These are phyloP conservation scores for Epirrita christyi DNA, from an alignment of 2,888 invertebrate genomes.

Conservation along the genomic window DNA sequence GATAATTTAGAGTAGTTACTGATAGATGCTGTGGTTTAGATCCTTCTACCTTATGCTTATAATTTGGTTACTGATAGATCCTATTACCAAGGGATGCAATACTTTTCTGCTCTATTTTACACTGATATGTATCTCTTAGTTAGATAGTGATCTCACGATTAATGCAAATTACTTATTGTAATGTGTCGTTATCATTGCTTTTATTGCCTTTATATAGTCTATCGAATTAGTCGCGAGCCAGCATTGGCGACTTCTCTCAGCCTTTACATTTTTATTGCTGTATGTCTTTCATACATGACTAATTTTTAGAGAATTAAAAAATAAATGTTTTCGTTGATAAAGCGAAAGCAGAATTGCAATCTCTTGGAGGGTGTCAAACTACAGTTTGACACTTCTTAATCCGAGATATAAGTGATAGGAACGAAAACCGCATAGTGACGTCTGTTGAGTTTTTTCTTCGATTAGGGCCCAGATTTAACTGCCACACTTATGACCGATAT, in stretches of 20 bases:
- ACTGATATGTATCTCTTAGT: background rate
- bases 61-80: too few relatives aligned
- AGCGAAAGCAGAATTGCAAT: background rate
- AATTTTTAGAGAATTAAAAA: background rate
- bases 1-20: too few relatives aligned
- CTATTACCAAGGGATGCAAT: too few relatives aligned
- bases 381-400: too few relatives aligned
- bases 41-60: too few relatives aligned
- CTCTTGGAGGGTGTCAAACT: background rate
- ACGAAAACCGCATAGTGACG: too few relatives aligned
- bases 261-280: background rate
- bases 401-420: too few relatives aligned
- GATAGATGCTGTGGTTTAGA: too few relatives aligned
- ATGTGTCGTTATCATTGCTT: slow-evolving; percentile 21
- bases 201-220: slow-evolving; percentile 13
- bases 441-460: too few relatives aligned
- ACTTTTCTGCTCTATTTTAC: too few relatives aligned
- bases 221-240: slow-evolving; percentile 10
- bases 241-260: slow-evolving; percentile 15
- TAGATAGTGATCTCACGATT: slow-evolving; percentile 5
- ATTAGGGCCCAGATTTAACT: too few relatives aligned
- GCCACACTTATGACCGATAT: too few relatives aligned
- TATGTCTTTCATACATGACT: slow-evolving; percentile 4
- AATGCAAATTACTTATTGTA: slow-evolving; percentile 24
- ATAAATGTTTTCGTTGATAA: background rate